Evolutionary conservation across 2,888 invertebrate species (phyloP).

Genomic region (Cheilosia vulpina): DNA sequence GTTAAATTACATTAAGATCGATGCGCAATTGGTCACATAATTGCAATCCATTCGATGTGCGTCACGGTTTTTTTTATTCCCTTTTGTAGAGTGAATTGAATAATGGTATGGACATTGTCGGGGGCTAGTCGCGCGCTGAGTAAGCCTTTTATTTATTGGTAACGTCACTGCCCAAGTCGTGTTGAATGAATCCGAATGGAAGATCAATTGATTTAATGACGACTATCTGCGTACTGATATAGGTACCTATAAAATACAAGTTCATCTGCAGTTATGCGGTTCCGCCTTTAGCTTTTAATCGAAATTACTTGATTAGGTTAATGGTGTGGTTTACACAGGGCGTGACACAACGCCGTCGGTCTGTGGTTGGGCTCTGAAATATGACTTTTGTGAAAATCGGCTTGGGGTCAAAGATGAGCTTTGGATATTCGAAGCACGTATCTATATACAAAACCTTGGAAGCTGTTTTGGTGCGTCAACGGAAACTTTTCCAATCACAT

Average conservation of each 20-base stretch:
- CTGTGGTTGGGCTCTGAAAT: too few species aligned
- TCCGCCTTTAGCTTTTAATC: background rate
- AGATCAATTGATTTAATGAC: background rate
- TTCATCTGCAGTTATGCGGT: slow-evolving; percentile 4
- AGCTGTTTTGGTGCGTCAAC: too few species aligned
- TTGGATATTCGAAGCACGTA: too few species aligned
- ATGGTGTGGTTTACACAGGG: slow-evolving; percentile 1
- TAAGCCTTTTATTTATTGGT: slow-evolving; percentile 34
- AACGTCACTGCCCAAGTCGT: background rate
- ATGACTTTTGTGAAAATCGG: too few species aligned
- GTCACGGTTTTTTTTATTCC: slow-evolving; percentile 3
- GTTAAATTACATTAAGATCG: slow-evolving; percentile 38
- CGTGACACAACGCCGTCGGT: background rate
- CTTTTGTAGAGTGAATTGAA: slow-evolving; percentile 20
- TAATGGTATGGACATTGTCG: background rate
- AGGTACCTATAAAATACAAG: background rate
- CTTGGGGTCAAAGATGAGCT: too few species aligned
- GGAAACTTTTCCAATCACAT: too few species aligned
- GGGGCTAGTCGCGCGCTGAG: background rate
- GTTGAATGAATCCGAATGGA: slow-evolving; percentile 9
- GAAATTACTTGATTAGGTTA: background rate
- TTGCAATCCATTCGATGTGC: slow-evolving; percentile 23
- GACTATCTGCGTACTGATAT: background rate
- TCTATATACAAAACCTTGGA: too few species aligned
- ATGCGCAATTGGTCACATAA: slow-evolving; percentile 37